Evolutionary conservation across 1,140 invertebrate species (phyloP).

Genomic region (Zeugodacus cucurbitae): DNA sequence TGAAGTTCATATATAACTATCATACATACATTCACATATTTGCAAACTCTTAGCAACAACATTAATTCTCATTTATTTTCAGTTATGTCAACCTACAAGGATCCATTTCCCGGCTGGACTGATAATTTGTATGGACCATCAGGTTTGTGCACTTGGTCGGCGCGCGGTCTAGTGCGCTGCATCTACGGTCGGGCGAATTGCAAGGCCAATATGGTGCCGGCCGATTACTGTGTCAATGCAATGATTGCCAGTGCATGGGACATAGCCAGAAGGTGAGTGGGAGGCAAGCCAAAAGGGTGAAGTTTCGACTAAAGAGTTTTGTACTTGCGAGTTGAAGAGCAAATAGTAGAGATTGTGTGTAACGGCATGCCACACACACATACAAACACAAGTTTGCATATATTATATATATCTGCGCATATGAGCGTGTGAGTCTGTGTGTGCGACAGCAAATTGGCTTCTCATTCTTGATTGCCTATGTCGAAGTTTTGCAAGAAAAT

Average conservation of each 20-base stretch:
- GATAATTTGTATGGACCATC: conserved; percentile 84
- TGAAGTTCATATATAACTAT: background rate
- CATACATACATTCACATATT: background rate
- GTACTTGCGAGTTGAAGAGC: background rate
- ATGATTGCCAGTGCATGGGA: conserved; percentile 80
- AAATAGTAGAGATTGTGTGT: background rate
- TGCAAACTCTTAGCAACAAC: conserved; percentile 35
- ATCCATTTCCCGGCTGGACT: conserved; percentile 79
- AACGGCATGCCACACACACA: background rate
- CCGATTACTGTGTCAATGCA: conserved; percentile 81
- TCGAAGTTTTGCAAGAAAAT: conserved; percentile 19
- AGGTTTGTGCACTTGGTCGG: conserved; percentile 69
- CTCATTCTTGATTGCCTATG: conserved; percentile 6
- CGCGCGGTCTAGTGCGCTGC: conserved; percentile 75
- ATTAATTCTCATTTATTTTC: conserved; percentile 49
- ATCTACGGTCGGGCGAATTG: conserved; percentile 71
- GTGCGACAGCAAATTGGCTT: background rate
- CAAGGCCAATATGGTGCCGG: conserved; percentile 80
- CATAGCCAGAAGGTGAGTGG: conserved; percentile 66
- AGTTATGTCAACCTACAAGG: conserved; percentile 79
- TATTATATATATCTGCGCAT: background rate
- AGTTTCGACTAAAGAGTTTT: background rate
- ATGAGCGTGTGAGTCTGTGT: background rate
- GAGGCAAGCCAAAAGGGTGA: background rate
- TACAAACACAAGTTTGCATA: background rate